Percentiles rank a stretch among this genome's conserved stretches.
Conservation (phyloP, 2,888 invertebrate genomes). For the Scaptomyza flava region DNA sequence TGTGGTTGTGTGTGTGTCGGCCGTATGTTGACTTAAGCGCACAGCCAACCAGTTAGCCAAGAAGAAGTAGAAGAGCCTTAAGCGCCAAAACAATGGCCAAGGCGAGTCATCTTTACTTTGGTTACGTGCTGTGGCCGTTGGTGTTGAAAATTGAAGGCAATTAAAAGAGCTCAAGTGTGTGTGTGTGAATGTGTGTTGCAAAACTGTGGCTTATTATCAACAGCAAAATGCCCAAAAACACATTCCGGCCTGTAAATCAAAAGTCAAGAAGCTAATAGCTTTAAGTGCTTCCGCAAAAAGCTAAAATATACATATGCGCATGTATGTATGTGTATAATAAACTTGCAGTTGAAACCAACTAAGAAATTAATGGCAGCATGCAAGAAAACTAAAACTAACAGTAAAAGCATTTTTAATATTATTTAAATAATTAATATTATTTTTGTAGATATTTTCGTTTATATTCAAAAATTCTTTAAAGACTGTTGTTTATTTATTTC, state of each 20-base stretch:
- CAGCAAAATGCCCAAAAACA: slow-evolving; percentile 24
- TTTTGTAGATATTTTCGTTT: not conserved
- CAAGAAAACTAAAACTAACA: not conserved
- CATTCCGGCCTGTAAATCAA: slow-evolving; percentile 58
- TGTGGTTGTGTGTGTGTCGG: slow-evolving; percentile 30
- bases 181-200: slow-evolving; percentile 1
- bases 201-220: slow-evolving; percentile 37
- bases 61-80: slow-evolving; percentile 51
- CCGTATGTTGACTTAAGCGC: slow-evolving; percentile 68
- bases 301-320: not conserved
- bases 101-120: slow-evolving; percentile 30
- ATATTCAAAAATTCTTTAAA: not conserved
- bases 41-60: slow-evolving; percentile 50
- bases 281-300: slow-evolving; percentile 37
- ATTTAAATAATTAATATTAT: not conserved
- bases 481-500: not conserved
- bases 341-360: not conserved
- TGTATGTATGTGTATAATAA: not conserved
- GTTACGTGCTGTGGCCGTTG: slow-evolving; percentile 51
- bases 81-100: slow-evolving; percentile 73
- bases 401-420: not conserved
- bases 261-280: slow-evolving; percentile 33
- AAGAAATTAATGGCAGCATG: not conserved
- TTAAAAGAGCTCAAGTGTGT: slow-evolving; percentile 57
- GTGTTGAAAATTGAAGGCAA: slow-evolving; percentile 77